Conservation (phyloP, 2,888 invertebrate species). For the Eristalis intricaria region DNA sequence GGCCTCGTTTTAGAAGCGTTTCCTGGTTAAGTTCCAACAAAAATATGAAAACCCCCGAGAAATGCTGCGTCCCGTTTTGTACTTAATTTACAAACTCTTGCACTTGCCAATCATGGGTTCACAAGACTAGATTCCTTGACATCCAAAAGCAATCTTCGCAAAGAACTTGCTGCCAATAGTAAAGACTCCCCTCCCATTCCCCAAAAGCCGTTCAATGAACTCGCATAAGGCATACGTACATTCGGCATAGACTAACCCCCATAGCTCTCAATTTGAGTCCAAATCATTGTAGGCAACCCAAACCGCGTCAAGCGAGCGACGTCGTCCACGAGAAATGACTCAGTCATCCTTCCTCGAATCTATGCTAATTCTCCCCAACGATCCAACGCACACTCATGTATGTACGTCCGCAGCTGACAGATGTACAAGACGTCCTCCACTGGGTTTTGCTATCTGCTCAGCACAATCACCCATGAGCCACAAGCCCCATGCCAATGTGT, state of each 20-base stretch:
- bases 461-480: conserved; percentile 56
- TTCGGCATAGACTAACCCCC: not conserved
- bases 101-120: too few relatives aligned
- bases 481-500: conserved; percentile 42
- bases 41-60: too few relatives aligned
- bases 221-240: not conserved
- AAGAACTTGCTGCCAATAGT: too few relatives aligned
- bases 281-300: not conserved
- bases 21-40: too few relatives aligned
- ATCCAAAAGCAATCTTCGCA: too few relatives aligned
- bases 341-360: conserved; percentile 29
- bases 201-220: not conserved
- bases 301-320: not conserved
- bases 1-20: too few relatives aligned
- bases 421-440: conserved; percentile 43
- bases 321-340: conserved; percentile 29
- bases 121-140: too few relatives aligned
- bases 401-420: conserved; percentile 35
- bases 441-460: conserved; percentile 41
- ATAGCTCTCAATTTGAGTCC: not conserved
- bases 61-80: too few relatives aligned
- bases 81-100: too few relatives aligned
- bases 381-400: not conserved
- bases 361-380: conserved; percentile 29
- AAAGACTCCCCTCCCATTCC: not conserved